Conservation (phyloP, 2,797 vertebrate species). For the Netta rufina region DNA sequence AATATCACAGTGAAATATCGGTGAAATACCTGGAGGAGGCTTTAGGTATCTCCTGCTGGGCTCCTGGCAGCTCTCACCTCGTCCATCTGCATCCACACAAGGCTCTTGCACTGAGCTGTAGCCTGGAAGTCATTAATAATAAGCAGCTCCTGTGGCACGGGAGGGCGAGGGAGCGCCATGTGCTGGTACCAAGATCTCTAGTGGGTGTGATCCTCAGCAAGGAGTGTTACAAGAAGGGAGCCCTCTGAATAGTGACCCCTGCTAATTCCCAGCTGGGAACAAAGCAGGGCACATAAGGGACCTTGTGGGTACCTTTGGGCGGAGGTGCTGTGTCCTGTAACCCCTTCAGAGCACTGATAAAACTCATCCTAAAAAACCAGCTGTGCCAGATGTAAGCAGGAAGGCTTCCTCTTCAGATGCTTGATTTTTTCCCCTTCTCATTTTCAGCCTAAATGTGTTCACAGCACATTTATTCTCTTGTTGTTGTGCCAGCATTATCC, state of each 20-base stretch:
- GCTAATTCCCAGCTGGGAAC: not conserved
- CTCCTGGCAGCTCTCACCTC: not conserved
- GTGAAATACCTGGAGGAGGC: not conserved
- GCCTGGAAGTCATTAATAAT: rapidly evolving
- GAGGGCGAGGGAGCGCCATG: rapidly evolving
- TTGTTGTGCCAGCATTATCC: constrained; percentile 15
- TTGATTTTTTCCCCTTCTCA: not conserved
- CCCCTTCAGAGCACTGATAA: not conserved
- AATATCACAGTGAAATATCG: not conserved
- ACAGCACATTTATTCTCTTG: not conserved
- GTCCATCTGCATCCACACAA: rapidly evolving
- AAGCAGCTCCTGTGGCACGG: not conserved
- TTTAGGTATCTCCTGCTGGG: not conserved
- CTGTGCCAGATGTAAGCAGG: not conserved
- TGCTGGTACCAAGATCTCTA: not conserved
- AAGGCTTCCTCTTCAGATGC: not conserved
- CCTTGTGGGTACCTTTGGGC: not conserved
- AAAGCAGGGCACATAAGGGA: not conserved
- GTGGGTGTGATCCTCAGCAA: not conserved
- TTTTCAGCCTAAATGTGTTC: constrained; percentile 4
- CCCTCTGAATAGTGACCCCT: not conserved
- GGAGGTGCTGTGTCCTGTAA: not conserved
- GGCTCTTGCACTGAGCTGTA: not conserved
- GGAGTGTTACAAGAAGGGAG: not conserved
- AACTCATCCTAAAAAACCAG: not conserved